These are phyloP conservation scores for Rhabdomys dilectus DNA, from an alignment of 2,113 vertebrate genomes.

Conservation along the genomic window DNA sequence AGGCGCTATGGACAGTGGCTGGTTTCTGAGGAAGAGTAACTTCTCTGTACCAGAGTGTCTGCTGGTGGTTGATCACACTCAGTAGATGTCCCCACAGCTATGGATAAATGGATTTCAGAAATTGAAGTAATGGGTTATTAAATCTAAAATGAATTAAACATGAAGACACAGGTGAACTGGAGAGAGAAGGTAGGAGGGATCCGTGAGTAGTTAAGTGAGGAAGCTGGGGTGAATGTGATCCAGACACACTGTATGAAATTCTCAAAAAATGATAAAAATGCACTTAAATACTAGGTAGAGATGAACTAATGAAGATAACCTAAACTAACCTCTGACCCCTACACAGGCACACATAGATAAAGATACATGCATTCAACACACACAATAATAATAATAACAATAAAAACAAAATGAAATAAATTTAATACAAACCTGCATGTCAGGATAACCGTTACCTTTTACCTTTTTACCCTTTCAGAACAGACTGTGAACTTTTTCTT, in stretches of 20 bases:
- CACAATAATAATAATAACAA: too few species aligned
- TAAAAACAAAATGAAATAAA: too few species aligned
- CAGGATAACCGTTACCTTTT: neutral
- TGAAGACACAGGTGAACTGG: neutral
- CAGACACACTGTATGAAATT: neutral
- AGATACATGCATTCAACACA: neutral
- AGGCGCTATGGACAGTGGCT: neutral
- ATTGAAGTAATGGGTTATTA: neutral
- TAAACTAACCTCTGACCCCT: neutral
- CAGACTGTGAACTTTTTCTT: neutral
- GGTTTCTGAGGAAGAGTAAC: neutral
- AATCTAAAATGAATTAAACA: neutral
- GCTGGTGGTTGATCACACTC: neutral
- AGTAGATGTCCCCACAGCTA: neutral
- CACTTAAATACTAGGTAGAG: neutral
- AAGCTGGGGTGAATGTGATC: neutral
- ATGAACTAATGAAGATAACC: neutral
- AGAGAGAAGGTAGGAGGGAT: neutral
- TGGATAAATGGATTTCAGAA: neutral
- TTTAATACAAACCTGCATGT: neutral
- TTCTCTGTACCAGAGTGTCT: neutral
- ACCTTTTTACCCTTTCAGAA: neutral
- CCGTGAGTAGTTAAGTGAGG: neutral
- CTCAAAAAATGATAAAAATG: neutral
- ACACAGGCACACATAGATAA: neutral